Evolutionary conservation across 1,140 invertebrate species (phyloP), one percentile per base, ranked within the genome.

Genomic region (Drosophila serrata): DNA sequence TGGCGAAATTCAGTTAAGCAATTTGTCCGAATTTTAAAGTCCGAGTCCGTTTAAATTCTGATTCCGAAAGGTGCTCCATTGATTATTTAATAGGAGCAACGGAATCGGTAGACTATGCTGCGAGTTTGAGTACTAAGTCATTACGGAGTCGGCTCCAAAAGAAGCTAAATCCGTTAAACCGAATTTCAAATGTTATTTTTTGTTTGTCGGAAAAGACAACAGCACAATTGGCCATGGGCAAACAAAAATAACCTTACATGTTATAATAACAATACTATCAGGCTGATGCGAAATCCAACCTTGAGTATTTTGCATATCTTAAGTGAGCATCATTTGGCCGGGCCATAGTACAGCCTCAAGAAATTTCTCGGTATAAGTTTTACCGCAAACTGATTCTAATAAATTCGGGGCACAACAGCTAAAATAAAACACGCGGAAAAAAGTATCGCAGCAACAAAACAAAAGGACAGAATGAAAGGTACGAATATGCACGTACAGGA

Each of bases 251-350:
- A 24, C 12, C 46, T 22, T 51, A 43, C 49, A 43, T 63, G 35
- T 37, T 43, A 24, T 60, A 64, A 43, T 45, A 64, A 58, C 37
- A 27, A 45, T 58, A 76, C 65, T 40, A 55, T 40, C 45, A 15
- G n/a, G 17, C 42, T 55, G 35, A 37, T 62, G n/a, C 45, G 13
- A 35, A 39, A 29, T 13, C 37, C 46, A 39, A 70, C 29, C 39
- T 29, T 13, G n/a, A 24, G 37, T 56, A 56, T 40, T 70, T 81
- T 75, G 65, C 73, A 81, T 81, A 81, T 81, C 79, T 81, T 82
- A 77, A 81, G 64, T 62, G 79, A 67, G 64, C 61, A 77, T 67
- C 61, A 62, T 73, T 77, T 55, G 48, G 39, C 39, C 19, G 43
- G 51, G 37, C n/a, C 43, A 53, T 19, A 40, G 4, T 3, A 11